Conservation (phyloP, 2,113 vertebrate species). For the Centropus bengalensis region DNA sequence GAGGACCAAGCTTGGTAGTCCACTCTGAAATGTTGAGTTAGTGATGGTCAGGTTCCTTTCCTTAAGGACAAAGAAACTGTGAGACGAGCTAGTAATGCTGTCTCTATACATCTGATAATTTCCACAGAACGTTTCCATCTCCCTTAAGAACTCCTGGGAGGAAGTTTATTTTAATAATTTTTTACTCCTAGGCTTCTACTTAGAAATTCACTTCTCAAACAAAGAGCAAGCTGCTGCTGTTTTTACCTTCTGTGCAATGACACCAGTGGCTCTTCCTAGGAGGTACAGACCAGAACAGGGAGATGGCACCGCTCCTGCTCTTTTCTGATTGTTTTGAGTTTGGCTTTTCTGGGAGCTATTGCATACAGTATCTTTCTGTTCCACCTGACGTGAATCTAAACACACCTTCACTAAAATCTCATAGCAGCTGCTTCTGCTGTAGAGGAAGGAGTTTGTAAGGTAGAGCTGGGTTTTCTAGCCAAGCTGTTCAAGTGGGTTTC, state of each 20-base stretch:
- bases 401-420: background rate
- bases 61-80: background rate
- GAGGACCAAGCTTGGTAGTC: background rate
- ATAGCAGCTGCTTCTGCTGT: background rate
- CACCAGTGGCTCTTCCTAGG: rapidly evolving
- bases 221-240: background rate
- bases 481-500: background rate
- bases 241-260: background rate
- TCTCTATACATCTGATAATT: background rate
- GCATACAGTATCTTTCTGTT: background rate
- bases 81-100: background rate
- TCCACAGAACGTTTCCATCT: background rate
- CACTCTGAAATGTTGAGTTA: background rate
- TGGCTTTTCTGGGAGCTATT: background rate
- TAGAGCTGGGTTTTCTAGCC: background rate
- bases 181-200: background rate
- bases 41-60: background rate
- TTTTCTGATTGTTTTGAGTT: background rate
- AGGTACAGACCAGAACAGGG: background rate
- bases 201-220: background rate
- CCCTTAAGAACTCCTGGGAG: background rate
- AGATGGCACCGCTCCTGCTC: background rate
- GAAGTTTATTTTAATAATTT: background rate
- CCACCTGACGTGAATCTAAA: background rate
- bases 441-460: background rate